These are phyloP conservation scores for Rapana venosa DNA, from an alignment of 2,888 invertebrate species.

Conservation along the genomic window DNA sequence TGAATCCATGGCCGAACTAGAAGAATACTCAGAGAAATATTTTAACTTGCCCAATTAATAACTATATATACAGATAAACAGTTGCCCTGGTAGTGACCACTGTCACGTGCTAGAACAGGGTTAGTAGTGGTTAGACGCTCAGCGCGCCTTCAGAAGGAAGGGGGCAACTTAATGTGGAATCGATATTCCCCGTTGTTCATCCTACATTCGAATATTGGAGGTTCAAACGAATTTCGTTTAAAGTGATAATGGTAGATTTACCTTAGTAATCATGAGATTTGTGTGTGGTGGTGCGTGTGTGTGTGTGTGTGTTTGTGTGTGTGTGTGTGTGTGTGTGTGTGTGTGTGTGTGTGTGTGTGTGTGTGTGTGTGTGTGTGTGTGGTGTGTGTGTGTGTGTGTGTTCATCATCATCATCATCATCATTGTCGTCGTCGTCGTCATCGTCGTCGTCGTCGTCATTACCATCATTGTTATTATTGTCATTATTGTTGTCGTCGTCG, in stretches of 20 bases:
- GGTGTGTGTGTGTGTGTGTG: no score
- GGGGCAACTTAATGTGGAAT: slow-evolving; percentile 28
- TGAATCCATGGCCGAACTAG: not conserved
- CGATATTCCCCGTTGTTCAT: slow-evolving; percentile 15
- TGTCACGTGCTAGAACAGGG: slow-evolving; percentile 10
- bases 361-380: no score
- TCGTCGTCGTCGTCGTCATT: no score
- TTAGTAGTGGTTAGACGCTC: slow-evolving; percentile 1
- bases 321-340: no score
- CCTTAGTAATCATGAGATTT: no score
- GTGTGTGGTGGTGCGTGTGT: no score
- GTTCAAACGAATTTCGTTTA: not conserved
- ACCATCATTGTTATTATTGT: no score
- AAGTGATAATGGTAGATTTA: slow-evolving; percentile 15
- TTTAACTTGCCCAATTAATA: not conserved
- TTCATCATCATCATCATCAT: no score
- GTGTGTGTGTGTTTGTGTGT: no score
- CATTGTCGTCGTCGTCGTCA: no score
- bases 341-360: no score
- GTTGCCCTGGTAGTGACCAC: not conserved
- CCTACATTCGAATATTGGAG: slow-evolving; percentile 28
- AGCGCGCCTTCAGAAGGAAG: not conserved
- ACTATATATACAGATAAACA: not conserved
- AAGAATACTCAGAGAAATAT: not conserved
- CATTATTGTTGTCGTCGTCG: no score